Evolutionary conservation across 2,113 vertebrate species (phyloP).

Genomic region (Okapia johnstoni): DNA sequence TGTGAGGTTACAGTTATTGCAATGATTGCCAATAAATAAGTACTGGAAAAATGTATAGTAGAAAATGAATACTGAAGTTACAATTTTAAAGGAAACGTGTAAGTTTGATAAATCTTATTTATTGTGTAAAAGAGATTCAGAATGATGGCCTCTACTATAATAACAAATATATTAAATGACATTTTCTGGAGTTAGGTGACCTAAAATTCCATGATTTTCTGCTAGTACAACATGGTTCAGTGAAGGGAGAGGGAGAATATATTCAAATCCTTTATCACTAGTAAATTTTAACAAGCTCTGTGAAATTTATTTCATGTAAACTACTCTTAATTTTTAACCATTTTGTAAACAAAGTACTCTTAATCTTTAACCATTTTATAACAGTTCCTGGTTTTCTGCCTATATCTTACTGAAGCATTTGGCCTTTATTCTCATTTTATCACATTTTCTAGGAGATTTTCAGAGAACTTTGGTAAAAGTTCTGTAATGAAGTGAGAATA

Average conservation of each 20-base stretch:
- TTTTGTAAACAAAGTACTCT: conserved; percentile 57
- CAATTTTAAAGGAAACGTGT: conserved; percentile 45
- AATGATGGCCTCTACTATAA: conserved; percentile 59
- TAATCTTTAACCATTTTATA: conserved; percentile 55
- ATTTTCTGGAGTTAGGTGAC: not conserved
- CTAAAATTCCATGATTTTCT: conserved; percentile 49
- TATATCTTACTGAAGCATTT: not conserved
- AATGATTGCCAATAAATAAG: conserved; percentile 80
- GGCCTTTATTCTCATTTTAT: not conserved
- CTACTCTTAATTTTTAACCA: conserved; percentile 57
- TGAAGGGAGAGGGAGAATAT: not conserved
- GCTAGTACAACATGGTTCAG: conserved; percentile 47
- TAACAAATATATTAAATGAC: conserved; percentile 56
- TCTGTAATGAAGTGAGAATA: conserved; percentile 24
- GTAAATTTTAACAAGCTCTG: not conserved
- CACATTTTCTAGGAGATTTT: not conserved
- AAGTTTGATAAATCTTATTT: conserved; percentile 63
- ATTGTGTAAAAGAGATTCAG: conserved; percentile 5
- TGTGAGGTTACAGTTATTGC: conserved; percentile 79
- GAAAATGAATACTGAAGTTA: conserved; percentile 64
- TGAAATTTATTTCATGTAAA: conserved; percentile 32
- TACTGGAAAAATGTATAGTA: conserved; percentile 76
- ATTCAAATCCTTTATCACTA: not conserved
- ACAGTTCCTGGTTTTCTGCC: not conserved
- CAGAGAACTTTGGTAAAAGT: not conserved